These are phyloP conservation scores for Turnix velox DNA, from an alignment of 2,113 vertebrate species.

Conservation along the genomic window DNA sequence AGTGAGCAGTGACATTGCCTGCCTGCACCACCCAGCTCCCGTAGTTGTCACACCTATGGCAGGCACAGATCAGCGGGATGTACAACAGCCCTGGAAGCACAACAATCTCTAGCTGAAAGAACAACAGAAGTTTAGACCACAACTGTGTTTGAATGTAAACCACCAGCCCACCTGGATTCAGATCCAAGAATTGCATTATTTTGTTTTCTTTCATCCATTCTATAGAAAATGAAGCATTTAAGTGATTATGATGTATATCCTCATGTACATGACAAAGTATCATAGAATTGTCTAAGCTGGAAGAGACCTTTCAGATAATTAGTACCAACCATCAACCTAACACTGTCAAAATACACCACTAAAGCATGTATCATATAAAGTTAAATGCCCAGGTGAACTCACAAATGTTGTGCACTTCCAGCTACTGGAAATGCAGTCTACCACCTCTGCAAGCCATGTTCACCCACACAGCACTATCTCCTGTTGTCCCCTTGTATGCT, in stretches of 20 bases:
- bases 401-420: background rate
- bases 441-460: background rate
- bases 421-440: background rate
- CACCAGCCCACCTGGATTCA: background rate
- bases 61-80: background rate
- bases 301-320: too few species aligned
- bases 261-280: too few species aligned
- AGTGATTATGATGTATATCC: background rate
- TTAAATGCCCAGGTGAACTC: background rate
- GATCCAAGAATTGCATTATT: background rate
- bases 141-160: background rate
- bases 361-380: background rate
- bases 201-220: background rate
- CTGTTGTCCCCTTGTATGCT: background rate
- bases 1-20: background rate
- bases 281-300: too few species aligned
- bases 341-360: too few species aligned
- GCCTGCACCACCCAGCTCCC: slow-evolving; percentile 15
- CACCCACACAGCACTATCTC: background rate
- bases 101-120: background rate
- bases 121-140: background rate
- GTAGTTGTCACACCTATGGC: background rate
- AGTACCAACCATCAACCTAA: too few species aligned
- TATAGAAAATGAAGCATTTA: background rate
- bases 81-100: background rate